Evolutionary conservation across 2,113 vertebrate genomes (phyloP), one percentile per base, ranked within the genome.

Genomic region (Serilophus lunatus): DNA sequence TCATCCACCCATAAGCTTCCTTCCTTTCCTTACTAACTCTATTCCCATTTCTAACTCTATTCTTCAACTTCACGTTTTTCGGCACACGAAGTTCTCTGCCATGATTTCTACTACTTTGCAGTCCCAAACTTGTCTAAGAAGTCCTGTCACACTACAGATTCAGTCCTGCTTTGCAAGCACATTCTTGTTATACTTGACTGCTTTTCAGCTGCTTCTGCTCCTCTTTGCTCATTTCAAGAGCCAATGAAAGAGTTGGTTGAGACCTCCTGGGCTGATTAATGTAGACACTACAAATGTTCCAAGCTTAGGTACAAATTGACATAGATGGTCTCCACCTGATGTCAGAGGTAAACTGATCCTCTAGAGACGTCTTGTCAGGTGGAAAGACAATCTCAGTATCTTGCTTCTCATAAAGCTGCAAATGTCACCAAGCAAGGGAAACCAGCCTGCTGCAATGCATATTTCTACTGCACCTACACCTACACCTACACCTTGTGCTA

Each of bases 241-340:
- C 63, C 83, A 86, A 40, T 25, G 82, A n/a, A 92, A 90, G 50
- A 81, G 25, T 7, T 75, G n/a, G 7, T 36, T 94, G 78, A 86
- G 53, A 88, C 16, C n/a, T 88, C 31, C 68, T 65, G 45, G 36
- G 54, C 36, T 92, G 69, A 95, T 93, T 94, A 95, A 77, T 82
- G 71, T 13, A 82, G 77, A 26, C 50, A 42, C 18, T 36, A 70
- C 54, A 88, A 86, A 76, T 76, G 60, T 49, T 95, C 36, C 45
- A 61, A 40, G 36, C 13, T 74, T 61, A 69, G 63, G 66, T 76
- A 83, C 53, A 90, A 69, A 88, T 31, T 90, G 66, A 13, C 28
- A 44, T 13, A 42, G 36, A 80, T 36, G 9, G 24, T 49, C 42
- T 26, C 31, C 74, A 84, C 60, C 74, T 84, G 80, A 95, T 59